These are phyloP conservation scores for Ataeniobius toweri DNA, from an alignment of 2,797 vertebrate genomes.

Conservation along the genomic window DNA sequence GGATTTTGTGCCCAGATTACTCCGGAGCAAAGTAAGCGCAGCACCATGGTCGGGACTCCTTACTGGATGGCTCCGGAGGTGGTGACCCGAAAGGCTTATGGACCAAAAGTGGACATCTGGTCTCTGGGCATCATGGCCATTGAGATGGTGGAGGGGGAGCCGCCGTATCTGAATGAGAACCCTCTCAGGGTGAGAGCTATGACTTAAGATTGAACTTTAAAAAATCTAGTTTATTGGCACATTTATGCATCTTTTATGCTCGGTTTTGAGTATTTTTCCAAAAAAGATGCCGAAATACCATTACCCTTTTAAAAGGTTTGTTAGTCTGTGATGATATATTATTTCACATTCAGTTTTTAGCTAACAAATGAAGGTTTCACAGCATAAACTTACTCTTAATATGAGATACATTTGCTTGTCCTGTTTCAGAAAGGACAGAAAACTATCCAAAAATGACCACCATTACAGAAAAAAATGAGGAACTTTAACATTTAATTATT, in stretches of 20 bases:
- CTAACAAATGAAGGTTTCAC: not conserved
- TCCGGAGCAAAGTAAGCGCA: conserved; percentile 95
- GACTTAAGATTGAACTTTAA: not conserved
- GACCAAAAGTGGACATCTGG: conserved; percentile 97
- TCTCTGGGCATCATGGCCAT: conserved; percentile 98
- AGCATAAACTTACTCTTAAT: not conserved
- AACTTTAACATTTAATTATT: not conserved
- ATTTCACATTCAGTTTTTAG: not conserved
- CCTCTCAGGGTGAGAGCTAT: conserved; percentile 86
- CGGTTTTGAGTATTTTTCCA: not conserved
- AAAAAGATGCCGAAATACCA: not conserved
- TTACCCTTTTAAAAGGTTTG: not conserved
- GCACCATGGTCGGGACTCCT: conserved; percentile 96
- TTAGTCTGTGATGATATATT: not conserved
- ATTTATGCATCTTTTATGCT: not conserved
- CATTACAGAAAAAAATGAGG: not conserved
- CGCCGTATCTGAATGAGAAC: conserved; percentile 95
- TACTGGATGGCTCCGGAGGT: conserved; percentile 99
- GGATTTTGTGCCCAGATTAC: conserved; percentile 98
- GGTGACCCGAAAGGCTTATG: conserved; percentile 93
- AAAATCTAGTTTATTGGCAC: not conserved
- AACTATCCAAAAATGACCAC: not conserved
- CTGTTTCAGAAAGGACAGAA: too few relatives aligned
- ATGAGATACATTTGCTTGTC: too few relatives aligned
- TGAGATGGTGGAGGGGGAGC: conserved; percentile 96